Conservation (phyloP, 2,888 invertebrate genomes). For the Nysson spinosus region DNA sequence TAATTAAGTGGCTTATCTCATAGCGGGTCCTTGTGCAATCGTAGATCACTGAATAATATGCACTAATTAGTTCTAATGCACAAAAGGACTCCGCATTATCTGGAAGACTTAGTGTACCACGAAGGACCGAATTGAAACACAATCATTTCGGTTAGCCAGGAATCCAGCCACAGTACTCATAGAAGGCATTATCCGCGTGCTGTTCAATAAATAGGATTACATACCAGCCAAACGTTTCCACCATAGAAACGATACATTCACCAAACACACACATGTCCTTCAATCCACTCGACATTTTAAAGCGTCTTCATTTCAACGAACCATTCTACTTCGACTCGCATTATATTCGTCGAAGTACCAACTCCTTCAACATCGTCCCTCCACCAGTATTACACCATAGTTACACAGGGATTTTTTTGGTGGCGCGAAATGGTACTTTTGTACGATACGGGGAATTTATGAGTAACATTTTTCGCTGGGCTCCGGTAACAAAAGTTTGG, state of each 20-base stretch:
- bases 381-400: too few relatives aligned
- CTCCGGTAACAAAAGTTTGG: not conserved
- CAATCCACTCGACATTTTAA: not conserved
- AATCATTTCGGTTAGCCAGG: conserved; percentile 20
- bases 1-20: too few relatives aligned
- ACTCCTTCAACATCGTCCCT: too few relatives aligned
- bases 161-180: conserved; percentile 14
- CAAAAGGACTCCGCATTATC: conserved; percentile 12
- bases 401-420: too few relatives aligned
- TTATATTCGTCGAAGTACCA: too few relatives aligned
- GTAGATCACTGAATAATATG: too few relatives aligned
- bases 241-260: conserved; percentile 4
- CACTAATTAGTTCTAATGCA: too few relatives aligned
- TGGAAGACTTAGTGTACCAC: conserved; percentile 13
- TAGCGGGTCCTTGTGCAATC: too few relatives aligned
- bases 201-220: conserved; percentile 15
- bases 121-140: conserved; percentile 1
- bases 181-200: conserved; percentile 29
- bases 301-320: not conserved
- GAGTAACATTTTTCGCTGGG: too few relatives aligned
- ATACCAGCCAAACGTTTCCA: conserved; percentile 18
- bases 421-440: too few relatives aligned
- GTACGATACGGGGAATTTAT: too few relatives aligned
- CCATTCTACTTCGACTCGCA: not conserved
- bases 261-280: not conserved